phyloP scores from a whole-genome alignment of 1,140 invertebrate genomes.

The Acromyrmex echinatior region DNA sequence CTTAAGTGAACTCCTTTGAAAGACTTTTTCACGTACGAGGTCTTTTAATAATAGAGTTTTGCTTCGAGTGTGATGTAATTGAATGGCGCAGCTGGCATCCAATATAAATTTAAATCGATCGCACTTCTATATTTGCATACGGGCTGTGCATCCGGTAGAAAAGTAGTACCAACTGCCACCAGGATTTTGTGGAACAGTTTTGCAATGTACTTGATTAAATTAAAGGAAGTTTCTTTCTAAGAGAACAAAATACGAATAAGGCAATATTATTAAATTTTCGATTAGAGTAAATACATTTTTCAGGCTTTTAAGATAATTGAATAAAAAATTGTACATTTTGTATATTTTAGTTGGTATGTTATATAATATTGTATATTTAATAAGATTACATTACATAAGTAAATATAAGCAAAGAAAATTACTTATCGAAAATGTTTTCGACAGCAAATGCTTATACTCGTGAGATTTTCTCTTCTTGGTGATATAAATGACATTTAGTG shows the following conservation, averaged over 20 bases:
- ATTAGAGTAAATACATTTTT: background rate
- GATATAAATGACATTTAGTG: background rate
- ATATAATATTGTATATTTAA: background rate
- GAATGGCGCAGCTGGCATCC: background rate
- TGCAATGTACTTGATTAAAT: background rate
- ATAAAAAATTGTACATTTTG: background rate
- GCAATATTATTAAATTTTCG: background rate
- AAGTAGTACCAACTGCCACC: background rate
- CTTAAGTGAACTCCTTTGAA: background rate
- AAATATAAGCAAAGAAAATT: background rate
- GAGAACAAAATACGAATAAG: background rate
- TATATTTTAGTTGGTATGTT: background rate
- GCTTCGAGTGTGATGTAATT: conserved; percentile 25
- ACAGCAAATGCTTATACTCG: background rate
- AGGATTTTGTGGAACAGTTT: conserved; percentile 10
- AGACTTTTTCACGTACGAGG: background rate
- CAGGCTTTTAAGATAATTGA: background rate
- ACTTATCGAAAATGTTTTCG: conserved; percentile 5
- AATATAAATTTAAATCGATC: conserved; percentile 43
- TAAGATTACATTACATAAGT: background rate
- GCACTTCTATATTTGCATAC: conserved; percentile 27
- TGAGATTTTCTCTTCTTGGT: background rate
- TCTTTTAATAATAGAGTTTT: conserved; percentile 11
- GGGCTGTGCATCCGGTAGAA: background rate
- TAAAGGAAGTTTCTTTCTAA: background rate